These are phyloP conservation scores for Hypomecis punctinalis DNA, from an alignment of 2,888 invertebrate species.

Conservation along the genomic window DNA sequence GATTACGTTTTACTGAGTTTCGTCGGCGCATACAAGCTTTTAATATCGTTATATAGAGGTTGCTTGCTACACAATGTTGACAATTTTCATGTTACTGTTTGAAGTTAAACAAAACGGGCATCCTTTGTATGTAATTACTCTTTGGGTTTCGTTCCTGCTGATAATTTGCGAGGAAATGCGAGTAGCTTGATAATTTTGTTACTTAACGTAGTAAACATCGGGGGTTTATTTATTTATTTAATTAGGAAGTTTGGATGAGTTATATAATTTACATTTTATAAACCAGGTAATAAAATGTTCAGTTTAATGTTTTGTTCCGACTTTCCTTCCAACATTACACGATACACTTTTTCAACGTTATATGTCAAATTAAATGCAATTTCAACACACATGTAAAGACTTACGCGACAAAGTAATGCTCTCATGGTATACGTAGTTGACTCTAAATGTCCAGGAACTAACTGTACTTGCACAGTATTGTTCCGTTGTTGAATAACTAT, in stretches of 20 bases:
- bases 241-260: conserved; percentile 10
- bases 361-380: no score
- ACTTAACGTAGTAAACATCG: conserved; percentile 21
- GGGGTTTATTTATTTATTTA: conserved; percentile 26
- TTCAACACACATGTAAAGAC: no score
- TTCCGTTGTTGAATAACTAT: no score
- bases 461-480: no score
- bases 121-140: conserved; percentile 39
- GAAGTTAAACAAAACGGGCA: conserved; percentile 36
- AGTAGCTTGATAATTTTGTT: conserved; percentile 30
- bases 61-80: conserved; percentile 55
- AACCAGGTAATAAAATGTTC: background rate
- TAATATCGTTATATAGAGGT: conserved; percentile 56
- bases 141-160: conserved; percentile 36
- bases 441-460: no score
- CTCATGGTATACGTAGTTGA: no score
- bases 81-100: conserved; percentile 41
- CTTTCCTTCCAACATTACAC: no score
- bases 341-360: no score
- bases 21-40: conserved; percentile 59
- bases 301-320: no score
- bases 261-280: background rate
- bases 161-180: conserved; percentile 26
- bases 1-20: conserved; percentile 68
- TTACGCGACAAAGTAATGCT: no score